Evolutionary conservation across 2,888 invertebrate genomes (phyloP), one percentile per base, ranked within the genome.

Genomic region (Drosophila rubida): DNA sequence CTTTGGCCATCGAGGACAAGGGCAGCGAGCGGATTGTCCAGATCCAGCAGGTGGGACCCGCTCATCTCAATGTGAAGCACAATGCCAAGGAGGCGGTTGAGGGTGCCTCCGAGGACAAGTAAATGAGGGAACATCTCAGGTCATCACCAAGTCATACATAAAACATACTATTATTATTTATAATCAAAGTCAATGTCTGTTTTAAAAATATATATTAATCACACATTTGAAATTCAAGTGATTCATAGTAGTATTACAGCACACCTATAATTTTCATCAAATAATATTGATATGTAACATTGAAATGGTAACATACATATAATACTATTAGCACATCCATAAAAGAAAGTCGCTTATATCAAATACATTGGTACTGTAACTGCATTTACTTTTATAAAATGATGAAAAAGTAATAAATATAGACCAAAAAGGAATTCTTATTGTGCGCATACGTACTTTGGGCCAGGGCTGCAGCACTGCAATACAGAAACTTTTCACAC

Each of bases 31-130:
- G 94, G 54, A 87, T 93, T 0, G 91, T 95, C 1, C 94, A 94
- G 19, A 94, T 95, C 46, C 93, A 94, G 11, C 94, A 94, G 37
- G 94, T 94, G 0, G 95, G 94, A 2, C 94, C 94, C 0, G 93
- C 94, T 9, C 90, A 91, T 53, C 76, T 90, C 63, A 91, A 80
- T 51, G 79, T 91, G 2, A 91, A 90, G 66, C 66, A 67, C 2
- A 81, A 81, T 19, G 55, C 32, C 4, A 48, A 27, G 11, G 51
- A 69, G 13, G 51, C 59, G 14, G 41, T 32, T n/a, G 60, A 75
- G 50, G 61, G 71, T 44, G 74, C 73, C 8, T 23, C 58, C 25
- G 37, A 46, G 44, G 83, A 69, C 0, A 70, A 80, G 14, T 86
- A 35, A 70, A 41, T 2, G 35, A 11, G 14, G 6, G 6, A 16